These are phyloP conservation scores for Neodiprion lecontei DNA, from an alignment of 1,140 invertebrate genomes.

Conservation along the genomic window DNA sequence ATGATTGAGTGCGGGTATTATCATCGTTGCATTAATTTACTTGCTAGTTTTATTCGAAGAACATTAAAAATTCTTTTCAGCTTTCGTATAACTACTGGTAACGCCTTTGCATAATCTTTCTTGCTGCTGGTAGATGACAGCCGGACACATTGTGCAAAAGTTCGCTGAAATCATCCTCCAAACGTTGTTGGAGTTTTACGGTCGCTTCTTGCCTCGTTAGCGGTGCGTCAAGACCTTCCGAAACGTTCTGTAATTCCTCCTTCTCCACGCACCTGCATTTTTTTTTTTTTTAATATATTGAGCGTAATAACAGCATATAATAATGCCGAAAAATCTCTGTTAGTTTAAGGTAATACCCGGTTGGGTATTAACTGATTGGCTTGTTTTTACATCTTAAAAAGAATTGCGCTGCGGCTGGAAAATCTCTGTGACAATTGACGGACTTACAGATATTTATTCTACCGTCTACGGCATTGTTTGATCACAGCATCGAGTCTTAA, in stretches of 20 bases:
- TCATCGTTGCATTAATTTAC: not conserved
- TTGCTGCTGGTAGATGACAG: conserved; percentile 63
- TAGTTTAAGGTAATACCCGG: too few relatives aligned
- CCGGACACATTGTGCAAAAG: conserved; percentile 63
- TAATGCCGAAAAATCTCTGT: too few relatives aligned
- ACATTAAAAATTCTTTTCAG: not conserved
- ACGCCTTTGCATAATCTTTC: conserved; percentile 62
- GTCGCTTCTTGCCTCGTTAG: conserved; percentile 51
- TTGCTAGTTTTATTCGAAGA: not conserved
- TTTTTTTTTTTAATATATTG: too few relatives aligned
- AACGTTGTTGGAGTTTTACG: conserved; percentile 47
- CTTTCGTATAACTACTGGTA: conserved; percentile 53
- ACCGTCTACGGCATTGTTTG: too few relatives aligned
- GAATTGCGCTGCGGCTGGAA: too few relatives aligned
- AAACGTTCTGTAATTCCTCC: conserved; percentile 60
- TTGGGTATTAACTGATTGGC: not conserved
- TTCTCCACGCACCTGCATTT: conserved; percentile 60
- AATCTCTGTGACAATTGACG: too few relatives aligned
- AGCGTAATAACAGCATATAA: too few relatives aligned
- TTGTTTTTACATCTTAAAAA: too few relatives aligned
- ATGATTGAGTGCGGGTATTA: too few relatives aligned
- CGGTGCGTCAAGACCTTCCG: conserved; percentile 57
- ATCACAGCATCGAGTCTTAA: too few relatives aligned
- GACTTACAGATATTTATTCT: too few relatives aligned
- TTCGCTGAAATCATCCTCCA: conserved; percentile 52